These are phyloP conservation scores for Rattus norvegicus DNA, from an alignment of 2,113 vertebrate species.

Conservation along the genomic window GRCr8 NC_086035.1:25876501-25877000, in stretches of 20 bases:
- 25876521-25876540: too few species aligned
- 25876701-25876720: neutral
- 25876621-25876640: neutral
- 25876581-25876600: too few species aligned
- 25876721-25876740: neutral
- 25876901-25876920: neutral
- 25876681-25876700: neutral
- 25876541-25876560: too few species aligned
- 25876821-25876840: neutral
- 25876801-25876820: neutral
- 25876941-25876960: too few species aligned
- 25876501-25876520: too few species aligned
- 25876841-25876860: neutral
- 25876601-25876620: too few species aligned
- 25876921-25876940: too few species aligned
- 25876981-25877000: too few species aligned
- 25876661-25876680: neutral
- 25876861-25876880: neutral
- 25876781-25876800: neutral
- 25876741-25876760: neutral
- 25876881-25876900: neutral
- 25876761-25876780: neutral
- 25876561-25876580: too few species aligned
- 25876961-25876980: too few species aligned
- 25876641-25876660: constrained; percentile 53